Evolutionary conservation across 2,888 invertebrate species (phyloP), one percentile per base, ranked within the genome.

Genomic region (Amaurobius ferox): DNA sequence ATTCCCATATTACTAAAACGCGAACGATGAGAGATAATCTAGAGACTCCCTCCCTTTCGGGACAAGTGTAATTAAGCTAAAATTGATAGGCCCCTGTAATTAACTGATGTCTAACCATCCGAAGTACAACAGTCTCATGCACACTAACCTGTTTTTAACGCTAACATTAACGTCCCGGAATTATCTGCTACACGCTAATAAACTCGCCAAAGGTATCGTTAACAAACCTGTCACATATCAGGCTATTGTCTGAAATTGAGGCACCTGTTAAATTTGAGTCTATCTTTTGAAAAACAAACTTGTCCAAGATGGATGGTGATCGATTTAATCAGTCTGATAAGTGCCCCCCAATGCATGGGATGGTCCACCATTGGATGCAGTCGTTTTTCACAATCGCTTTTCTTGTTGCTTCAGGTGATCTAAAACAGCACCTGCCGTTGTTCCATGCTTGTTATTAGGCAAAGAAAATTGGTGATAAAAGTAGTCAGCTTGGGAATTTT

Each of bases 111-210:
- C 9, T 62, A 28, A 48, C 39, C 29, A 16, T 23, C n/a, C 23
- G 28, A 62, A 19, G 16, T 6, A 35, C 26, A 44, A 13, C 48
- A 26, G 19, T 32, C 48, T 29, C 61, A 30, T 80, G 39, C 48
- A 61, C 81, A 44, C 44, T 40, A 74, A 70, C 40, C 40, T 74
- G 68, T 71, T 71, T 80, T 81, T 81, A 71, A 83, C 66, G 71
- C 70, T 7, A 32, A 64, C 70, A 76, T 76, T 71, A 83, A 44
- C 64, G 32, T 29, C 9, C 2, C 11, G 28, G 32, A 72, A 79
- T 72, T 66, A 72, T 66, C 66, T 48, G 19, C 79, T 1, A 48
- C 62, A 16, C 48, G 19, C 61, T 55, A 29, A 39, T 73, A 80
- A 80, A 62, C 23, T 73, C 55, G n/a, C 30, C 30, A 30, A n/a